phyloP scores from a whole-genome alignment of 2,113 vertebrate genomes.

The Dermatemys mawii region DNA sequence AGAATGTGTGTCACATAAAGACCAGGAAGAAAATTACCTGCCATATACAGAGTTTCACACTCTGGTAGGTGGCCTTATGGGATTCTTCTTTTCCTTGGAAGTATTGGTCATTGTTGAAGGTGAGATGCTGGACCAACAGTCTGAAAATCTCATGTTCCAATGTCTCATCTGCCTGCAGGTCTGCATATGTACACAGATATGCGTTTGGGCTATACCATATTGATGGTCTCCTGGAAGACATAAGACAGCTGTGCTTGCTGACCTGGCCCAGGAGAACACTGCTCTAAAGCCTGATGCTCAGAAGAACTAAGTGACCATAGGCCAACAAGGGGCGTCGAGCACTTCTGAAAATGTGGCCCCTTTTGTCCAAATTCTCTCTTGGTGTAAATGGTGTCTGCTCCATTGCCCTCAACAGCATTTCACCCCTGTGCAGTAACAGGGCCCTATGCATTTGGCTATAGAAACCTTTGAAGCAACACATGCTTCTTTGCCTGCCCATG shows the following conservation, averaged over 20 bases:
- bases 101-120: background rate
- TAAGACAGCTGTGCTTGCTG: background rate
- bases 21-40: background rate
- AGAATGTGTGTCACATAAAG: background rate
- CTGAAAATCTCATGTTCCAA: fast-evolving
- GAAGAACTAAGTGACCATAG: background rate
- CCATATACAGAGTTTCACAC: background rate
- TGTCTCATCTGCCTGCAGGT: background rate
- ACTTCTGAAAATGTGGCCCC: background rate
- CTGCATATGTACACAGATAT: background rate
- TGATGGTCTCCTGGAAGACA: background rate
- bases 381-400: no score
- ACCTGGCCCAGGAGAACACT: background rate
- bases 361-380: no score
- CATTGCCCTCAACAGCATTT: background rate
- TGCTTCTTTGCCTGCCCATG: no score
- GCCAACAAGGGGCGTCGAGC: background rate
- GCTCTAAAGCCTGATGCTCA: background rate
- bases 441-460: background rate
- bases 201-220: background rate
- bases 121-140: background rate
- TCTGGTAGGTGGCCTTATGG: background rate
- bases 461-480: background rate
- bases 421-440: background rate
- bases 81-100: background rate